These are phyloP conservation scores for Megastigmus dorsalis DNA, from an alignment of 2,888 invertebrate species.

Conservation along the genomic window DNA sequence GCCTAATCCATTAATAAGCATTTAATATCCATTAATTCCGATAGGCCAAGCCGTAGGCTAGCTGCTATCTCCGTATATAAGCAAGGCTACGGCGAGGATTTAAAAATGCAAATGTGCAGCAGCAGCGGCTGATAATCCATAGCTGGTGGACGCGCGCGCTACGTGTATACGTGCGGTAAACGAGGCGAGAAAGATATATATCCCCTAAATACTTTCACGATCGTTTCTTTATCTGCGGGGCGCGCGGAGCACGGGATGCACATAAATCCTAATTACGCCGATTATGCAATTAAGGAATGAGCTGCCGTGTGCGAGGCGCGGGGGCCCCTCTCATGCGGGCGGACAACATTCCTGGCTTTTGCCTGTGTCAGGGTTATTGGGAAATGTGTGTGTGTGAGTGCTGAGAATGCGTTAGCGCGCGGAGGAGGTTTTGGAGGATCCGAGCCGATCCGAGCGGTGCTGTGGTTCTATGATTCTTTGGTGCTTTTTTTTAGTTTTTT, in stretches of 20 bases:
- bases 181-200: neutral
- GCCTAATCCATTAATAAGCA: conserved; percentile 26
- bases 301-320: neutral
- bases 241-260: too few relatives aligned
- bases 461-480: too few relatives aligned
- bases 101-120: conserved; percentile 35
- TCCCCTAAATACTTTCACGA: conserved; percentile 22
- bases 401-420: neutral
- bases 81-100: too few relatives aligned
- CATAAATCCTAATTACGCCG: conserved; percentile 49
- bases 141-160: neutral
- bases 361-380: too few relatives aligned
- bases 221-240: conserved; percentile 36
- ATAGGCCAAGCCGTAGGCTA: neutral
- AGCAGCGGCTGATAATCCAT: neutral
- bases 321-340: neutral
- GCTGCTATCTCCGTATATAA: too few relatives aligned
- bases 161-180: neutral
- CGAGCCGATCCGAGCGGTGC: too few relatives aligned
- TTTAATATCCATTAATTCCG: conserved; percentile 27
- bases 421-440: too few relatives aligned
- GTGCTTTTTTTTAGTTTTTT: too few relatives aligned
- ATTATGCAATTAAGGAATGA: conserved; percentile 42
- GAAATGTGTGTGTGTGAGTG: too few relatives aligned
- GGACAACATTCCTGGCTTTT: neutral